phyloP scores from a whole-genome alignment of 2,888 invertebrate species.

The Spilarctia lutea region DNA sequence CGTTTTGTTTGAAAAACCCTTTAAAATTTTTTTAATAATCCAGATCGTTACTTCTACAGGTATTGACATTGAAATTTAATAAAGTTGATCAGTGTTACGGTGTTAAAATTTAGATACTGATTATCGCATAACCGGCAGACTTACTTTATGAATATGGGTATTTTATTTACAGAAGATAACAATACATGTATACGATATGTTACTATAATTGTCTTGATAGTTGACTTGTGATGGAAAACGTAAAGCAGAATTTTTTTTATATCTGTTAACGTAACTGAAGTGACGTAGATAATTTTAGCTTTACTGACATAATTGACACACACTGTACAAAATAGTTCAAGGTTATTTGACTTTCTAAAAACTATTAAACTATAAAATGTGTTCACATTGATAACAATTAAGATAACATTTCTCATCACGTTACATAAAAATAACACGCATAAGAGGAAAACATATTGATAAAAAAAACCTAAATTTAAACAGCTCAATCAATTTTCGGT shows the following conservation, averaged over 20 bases:
- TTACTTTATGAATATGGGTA: conserved; percentile 59
- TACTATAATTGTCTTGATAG: conserved; percentile 42
- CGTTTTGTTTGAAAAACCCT: background rate
- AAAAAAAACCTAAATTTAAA: background rate
- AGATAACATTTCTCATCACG: conserved; percentile 6
- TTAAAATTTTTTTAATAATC: background rate
- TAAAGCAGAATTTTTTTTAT: conserved; percentile 32
- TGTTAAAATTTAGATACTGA: conserved; percentile 34
- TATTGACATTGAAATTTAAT: background rate
- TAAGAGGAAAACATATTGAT: background rate
- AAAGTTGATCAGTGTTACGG: background rate
- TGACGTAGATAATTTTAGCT: conserved; percentile 22
- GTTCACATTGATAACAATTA: background rate
- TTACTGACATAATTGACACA: conserved; percentile 39
- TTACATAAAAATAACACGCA: background rate
- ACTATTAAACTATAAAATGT: conserved; percentile 15
- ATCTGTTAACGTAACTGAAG: conserved; percentile 38
- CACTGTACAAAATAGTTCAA: conserved; percentile 60
- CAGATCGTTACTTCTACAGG: background rate
- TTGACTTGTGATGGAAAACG: conserved; percentile 33
- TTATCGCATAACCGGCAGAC: conserved; percentile 62
- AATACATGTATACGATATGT: conserved; percentile 69
- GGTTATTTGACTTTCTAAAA: conserved; percentile 44
- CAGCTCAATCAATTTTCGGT: too few species aligned
- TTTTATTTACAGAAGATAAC: conserved; percentile 64